Evolutionary conservation across 2,888 invertebrate species (phyloP), one percentile per base, ranked within the genome.

Genomic region (Mimas tiliae): DNA sequence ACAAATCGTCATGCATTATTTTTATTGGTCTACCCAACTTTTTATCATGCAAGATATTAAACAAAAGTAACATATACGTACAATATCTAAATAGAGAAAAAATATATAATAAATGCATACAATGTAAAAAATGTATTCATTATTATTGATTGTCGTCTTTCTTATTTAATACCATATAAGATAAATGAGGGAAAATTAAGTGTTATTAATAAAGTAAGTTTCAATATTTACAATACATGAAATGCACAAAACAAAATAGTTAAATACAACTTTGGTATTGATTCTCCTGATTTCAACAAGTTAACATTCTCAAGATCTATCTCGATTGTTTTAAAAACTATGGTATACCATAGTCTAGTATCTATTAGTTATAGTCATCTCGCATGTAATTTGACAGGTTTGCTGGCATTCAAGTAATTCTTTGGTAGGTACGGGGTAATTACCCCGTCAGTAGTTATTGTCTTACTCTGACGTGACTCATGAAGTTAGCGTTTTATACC

Each of bases 81-180:
- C n/a, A n/a, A n/a, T 19, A n/a, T n/a, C 33, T 16, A 38, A n/a
- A 55, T 38, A 38, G 7, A 55, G 8, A 55, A 19, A 8, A 50
- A 16, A 8, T 42, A 19, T 11, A 42, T 19, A 38, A 42, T 58
- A 58, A 6, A 58, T 58, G 19, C 9, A 7, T 53, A 19, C 16
- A 42, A 69, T 67, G 78, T 79, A 86, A 86, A 87, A 78, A 88
- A 89, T 89, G 90, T 90, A 90, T 90, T 90, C 90, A 90, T 89
- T 90, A 88, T 81, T 82, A 73, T 64, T 65, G 19, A 9, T 19
- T 6, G 0, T 42, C 12, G 12, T 42, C 38, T 19, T 27, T 14
- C 1, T 27, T 33, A 33, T 50, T 8, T 1, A 12, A 42, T 42
- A 42, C 27, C 27, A 16, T 1, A 58, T 38, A 55, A 3, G n/a